Base-by-base conservation (phyloP, 2,888 invertebrate species). In the Clanis bilineata region DNA sequence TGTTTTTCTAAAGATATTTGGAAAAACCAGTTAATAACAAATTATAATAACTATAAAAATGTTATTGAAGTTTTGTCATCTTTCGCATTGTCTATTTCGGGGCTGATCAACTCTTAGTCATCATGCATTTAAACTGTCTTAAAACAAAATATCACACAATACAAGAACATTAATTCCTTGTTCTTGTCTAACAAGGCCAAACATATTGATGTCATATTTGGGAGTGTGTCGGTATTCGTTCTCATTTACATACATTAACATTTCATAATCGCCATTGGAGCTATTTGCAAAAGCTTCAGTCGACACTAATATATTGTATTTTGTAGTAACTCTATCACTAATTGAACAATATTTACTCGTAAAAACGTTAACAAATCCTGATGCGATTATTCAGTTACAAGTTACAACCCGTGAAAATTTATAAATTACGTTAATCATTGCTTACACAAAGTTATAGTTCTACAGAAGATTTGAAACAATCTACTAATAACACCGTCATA, bases 161-260 rank as follows among this genome's bases (percentile, higher is more conserved):
- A 32, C 10, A 51, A 1, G 32, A 32, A 18, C 18, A 51, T 51
- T 51, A 10, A 32, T 51, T 45, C 32, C 51, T 51, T 4, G 28
- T 51, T 18, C 23, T 22, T 23, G 23, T 21, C 7, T 10, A n/a
- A 28, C 51, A 51, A 51, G 51, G 51, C 32, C 32, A 32, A 32
- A 32, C 18, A 51, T 1, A 18, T 51, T 51, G 51, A 51, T 51
- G 51, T 51, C 51, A 51, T 32, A 18, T 51, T 47, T 51, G 18
- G 51, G 51, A 51, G 51, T 51, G 51, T 47, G 18, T 41, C 2
- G 41, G 41, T 47, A 47, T 47, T 25, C 47, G 9, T 25, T 15
- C 47, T 47, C n/a, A 28, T 47, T 47, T 28, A 25, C 28, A 28
- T 47, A 15, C 47, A 23, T 23, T 47, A 9, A 47, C 25, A 47